Base-by-base conservation (phyloP, 2,888 invertebrate genomes). In the Nomada hirtipes region DNA sequence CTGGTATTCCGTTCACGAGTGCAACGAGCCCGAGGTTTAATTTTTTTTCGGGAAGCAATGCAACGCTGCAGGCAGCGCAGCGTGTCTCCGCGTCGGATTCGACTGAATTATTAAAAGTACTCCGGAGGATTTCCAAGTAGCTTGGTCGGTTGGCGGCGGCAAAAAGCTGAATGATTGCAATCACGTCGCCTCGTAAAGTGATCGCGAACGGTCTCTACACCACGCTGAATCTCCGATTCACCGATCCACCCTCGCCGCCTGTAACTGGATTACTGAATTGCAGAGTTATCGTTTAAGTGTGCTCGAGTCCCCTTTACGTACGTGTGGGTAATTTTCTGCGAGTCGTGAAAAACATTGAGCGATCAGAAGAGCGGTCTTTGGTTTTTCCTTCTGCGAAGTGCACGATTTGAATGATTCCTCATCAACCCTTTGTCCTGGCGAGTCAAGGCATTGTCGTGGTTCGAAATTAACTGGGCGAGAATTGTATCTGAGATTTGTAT, bases 181-280 rank as follows among this genome's bases (percentile, higher is more conserved):
- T 90, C 89, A 88, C 89, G 89, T 83, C 86, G 82, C 77, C 87
- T 89, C 88, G 90, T 90, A 90, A 90, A 90, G 88, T 78, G 90
- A 89, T 89, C 89, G 87, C 84, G 79, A 81, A 84, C 85, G 78
- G 84, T 78, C 79, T 61, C 63, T 67, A 4, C 11, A 15, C 71
- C 44, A 29, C 50, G 11, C 55, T 50, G 42, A 50, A 70, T 72
- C 57, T 70, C 7, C 57, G 65, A 73, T 80, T 69, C 80, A 44
- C 44, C 42, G 69, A 15, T 2, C 68, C n/a, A 20, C 23, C 29
- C 36, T 20, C 29, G n/a, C 15, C 50, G 18, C 29, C 55, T 65
- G 73, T 81, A 81, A 74, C 74, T 71, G 26, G 64, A 74, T 83
- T 71, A 81, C 67, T 13, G 73, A 67, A 73, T 73, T 52, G 42